Percentiles rank a stretch among this genome's conserved stretches.
phyloP scores from a whole-genome alignment of 2,797 vertebrate genomes.

The Xiphophorus birchmanni region DNA sequence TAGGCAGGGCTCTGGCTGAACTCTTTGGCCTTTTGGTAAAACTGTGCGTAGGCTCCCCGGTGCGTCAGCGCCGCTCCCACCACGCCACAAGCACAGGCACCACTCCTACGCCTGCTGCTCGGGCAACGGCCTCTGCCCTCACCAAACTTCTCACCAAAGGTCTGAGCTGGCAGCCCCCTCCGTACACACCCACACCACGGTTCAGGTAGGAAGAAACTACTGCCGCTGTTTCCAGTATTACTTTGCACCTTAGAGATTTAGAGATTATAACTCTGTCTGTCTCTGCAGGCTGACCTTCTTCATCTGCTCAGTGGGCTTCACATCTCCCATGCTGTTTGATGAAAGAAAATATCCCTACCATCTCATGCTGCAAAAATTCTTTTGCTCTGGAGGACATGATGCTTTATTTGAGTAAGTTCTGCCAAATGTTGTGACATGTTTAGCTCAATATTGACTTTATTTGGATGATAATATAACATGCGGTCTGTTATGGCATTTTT shows the following conservation, averaged over 20 bases:
- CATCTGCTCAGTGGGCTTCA: conserved; percentile 97
- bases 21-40: conserved; percentile 95
- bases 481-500: neutral
- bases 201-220: conserved; percentile 83
- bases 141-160: conserved; percentile 95
- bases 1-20: conserved; percentile 93
- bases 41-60: conserved; percentile 95
- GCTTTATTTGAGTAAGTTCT: conserved; percentile 94
- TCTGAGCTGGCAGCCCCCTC: conserved; percentile 94
- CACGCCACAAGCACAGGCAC: conserved; percentile 94
- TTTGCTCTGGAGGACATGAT: conserved; percentile 95
- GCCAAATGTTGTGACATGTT: neutral
- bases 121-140: conserved; percentile 93
- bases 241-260: neutral
- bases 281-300: conserved; percentile 91
- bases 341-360: conserved; percentile 97
- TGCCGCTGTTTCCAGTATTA: neutral
- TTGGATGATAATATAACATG: neutral
- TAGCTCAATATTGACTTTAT: neutral
- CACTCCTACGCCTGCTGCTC: conserved; percentile 91
- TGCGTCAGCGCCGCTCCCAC: conserved; percentile 93
- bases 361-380: conserved; percentile 97
- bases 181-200: conserved; percentile 93
- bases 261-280: neutral
- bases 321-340: conserved; percentile 96